A percentile compares a stretch with the other conserved stretches of the same genome.
Conservation (phyloP, 2,797 vertebrate genomes). For the Acipenser oxyrinchus region DNA sequence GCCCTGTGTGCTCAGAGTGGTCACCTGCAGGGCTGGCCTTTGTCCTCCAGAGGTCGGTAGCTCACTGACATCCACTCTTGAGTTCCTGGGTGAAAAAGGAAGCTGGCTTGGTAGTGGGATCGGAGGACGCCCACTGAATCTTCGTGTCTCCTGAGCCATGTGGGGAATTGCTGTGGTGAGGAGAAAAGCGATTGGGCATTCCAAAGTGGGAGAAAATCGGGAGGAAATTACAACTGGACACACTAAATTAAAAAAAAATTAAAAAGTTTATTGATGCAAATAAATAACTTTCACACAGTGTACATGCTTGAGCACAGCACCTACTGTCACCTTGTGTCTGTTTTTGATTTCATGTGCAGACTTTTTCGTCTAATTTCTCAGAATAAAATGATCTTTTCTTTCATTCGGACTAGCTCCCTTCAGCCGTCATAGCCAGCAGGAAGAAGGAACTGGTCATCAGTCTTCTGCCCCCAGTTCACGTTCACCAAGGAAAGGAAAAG, state of each 20-base stretch:
- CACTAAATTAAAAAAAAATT: background rate
- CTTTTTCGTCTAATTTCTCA: background rate
- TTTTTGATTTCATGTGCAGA: background rate
- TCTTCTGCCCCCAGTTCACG: slow-evolving; percentile 1
- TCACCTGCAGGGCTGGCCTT: too few relatives aligned
- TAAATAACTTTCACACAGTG: background rate
- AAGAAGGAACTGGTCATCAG: background rate
- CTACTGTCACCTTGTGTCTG: background rate
- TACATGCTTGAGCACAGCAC: background rate
- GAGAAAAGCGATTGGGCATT: too few relatives aligned
- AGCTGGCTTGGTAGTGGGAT: too few relatives aligned
- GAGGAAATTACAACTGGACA: too few relatives aligned
- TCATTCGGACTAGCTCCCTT: background rate
- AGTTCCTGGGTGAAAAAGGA: too few relatives aligned
- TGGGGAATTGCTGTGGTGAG: too few relatives aligned
- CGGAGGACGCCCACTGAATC: too few relatives aligned
- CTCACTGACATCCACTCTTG: too few relatives aligned
- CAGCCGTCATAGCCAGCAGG: background rate
- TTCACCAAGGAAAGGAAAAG: slow-evolving; percentile 6
- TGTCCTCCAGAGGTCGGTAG: too few relatives aligned
- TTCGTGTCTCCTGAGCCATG: too few relatives aligned
- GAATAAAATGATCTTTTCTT: background rate
- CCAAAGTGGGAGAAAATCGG: too few relatives aligned
- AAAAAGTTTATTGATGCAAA: background rate
- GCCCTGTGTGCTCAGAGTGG: too few relatives aligned